Conservation (phyloP, 2,113 vertebrate genomes). For the Callionymus lyra region DNA sequence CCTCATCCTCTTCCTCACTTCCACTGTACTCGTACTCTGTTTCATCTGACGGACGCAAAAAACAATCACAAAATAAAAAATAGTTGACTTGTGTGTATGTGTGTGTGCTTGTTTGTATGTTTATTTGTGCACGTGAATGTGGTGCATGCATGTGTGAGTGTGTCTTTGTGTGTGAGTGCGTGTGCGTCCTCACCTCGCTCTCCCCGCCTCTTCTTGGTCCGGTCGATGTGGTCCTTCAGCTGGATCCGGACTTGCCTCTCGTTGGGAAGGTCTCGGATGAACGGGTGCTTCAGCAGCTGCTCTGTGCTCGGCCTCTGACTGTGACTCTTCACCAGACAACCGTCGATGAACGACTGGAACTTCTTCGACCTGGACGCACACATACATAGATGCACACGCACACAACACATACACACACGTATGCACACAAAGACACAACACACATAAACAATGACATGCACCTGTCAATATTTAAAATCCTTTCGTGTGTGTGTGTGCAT, state of each 20-base stretch:
- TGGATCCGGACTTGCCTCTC: slow-evolving; percentile 97
- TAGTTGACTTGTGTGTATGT: too few relatives aligned
- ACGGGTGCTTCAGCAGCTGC: slow-evolving; percentile 94
- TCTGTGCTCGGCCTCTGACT: slow-evolving; percentile 90
- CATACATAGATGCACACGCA: neutral
- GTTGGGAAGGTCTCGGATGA: slow-evolving; percentile 92
- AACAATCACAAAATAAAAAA: too few relatives aligned
- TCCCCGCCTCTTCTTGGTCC: slow-evolving; percentile 94
- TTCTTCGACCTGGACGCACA: slow-evolving; percentile 84
- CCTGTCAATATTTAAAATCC: too few relatives aligned
- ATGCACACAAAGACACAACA: neutral
- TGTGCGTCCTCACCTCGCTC: slow-evolving; percentile 58
- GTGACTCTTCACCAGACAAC: slow-evolving; percentile 95
- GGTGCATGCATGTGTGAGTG: too few relatives aligned
- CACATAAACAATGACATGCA: neutral
- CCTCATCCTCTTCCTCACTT: slow-evolving; percentile 95
- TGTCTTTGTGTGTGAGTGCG: neutral
- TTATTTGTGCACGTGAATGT: too few relatives aligned
- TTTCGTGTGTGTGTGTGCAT: slow-evolving; percentile 1
- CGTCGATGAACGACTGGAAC: slow-evolving; percentile 96
- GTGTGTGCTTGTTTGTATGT: too few relatives aligned
- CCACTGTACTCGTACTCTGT: slow-evolving; percentile 97
- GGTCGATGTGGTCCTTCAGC: slow-evolving; percentile 97
- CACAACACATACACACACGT: neutral
- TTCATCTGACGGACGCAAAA: too few relatives aligned